Conservation (phyloP, 2,888 invertebrate species). For the Parochlus steinenii region DNA sequence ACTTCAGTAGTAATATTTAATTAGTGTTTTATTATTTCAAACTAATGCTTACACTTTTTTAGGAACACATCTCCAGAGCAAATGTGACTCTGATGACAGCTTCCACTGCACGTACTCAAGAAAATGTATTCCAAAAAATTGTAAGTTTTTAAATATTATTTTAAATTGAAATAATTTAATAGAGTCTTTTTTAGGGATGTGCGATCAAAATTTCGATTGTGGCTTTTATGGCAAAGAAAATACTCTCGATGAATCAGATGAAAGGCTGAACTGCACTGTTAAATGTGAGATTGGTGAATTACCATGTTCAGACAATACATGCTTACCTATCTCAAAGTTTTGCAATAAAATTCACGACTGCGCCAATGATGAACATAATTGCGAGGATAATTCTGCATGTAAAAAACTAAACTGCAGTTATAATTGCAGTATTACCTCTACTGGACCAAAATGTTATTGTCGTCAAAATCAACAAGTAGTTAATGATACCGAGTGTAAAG, state of each 20-base stretch:
- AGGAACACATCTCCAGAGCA: neutral
- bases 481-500: constrained; percentile 41
- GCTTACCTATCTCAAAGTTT: constrained; percentile 28
- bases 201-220: constrained; percentile 64
- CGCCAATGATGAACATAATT: constrained; percentile 28
- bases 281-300: constrained; percentile 38
- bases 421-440: constrained; percentile 52
- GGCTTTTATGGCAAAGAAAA: constrained; percentile 37
- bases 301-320: constrained; percentile 37
- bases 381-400: constrained; percentile 32
- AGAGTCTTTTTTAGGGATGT: constrained; percentile 36
- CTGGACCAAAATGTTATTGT: constrained; percentile 62
- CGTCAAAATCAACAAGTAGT: constrained; percentile 43
- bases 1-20: constrained; percentile 15
- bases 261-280: constrained; percentile 34
- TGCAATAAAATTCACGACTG: constrained; percentile 29
- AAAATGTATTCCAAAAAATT: constrained; percentile 9
- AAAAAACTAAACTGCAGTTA: constrained; percentile 38
- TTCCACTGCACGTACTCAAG: constrained; percentile 8
- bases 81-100: constrained; percentile 10
- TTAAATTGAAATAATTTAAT: neutral
- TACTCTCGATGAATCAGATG: constrained; percentile 60
- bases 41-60: neutral
- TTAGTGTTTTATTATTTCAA: neutral
- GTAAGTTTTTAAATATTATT: neutral